These are phyloP conservation scores for Eira barbara DNA, from an alignment of 2,113 vertebrate genomes.

Conservation along the genomic window DNA sequence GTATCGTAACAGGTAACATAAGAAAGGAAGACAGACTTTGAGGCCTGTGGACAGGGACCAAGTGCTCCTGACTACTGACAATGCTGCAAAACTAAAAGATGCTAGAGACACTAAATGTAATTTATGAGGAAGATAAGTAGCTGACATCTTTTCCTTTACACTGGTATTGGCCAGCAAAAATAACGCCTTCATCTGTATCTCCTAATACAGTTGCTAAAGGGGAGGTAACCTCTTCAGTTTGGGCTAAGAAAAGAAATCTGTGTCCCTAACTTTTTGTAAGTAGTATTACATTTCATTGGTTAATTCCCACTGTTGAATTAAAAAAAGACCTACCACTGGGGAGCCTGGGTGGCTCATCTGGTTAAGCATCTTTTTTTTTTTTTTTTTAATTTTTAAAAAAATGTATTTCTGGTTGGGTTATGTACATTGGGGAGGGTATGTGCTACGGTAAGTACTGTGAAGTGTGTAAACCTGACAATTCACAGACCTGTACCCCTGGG, in stretches of 20 bases:
- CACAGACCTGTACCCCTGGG: no score
- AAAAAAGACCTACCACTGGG: background rate
- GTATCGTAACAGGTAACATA: no score
- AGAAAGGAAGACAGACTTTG: background rate
- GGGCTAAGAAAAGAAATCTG: background rate
- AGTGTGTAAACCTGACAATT: no score
- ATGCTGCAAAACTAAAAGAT: background rate
- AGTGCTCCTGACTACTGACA: background rate
- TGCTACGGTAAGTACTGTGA: no score
- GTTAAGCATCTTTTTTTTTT: background rate
- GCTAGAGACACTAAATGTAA: background rate
- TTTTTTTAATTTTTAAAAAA: no score
- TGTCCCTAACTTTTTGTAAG: background rate
- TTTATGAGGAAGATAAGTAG: background rate
- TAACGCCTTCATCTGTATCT: background rate
- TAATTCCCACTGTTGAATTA: background rate
- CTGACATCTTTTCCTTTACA: background rate
- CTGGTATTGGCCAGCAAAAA: background rate
- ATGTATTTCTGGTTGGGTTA: no score
- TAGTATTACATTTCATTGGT: background rate
- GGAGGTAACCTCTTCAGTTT: background rate
- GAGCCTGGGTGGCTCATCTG: background rate
- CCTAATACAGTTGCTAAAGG: background rate
- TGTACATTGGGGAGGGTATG: no score
- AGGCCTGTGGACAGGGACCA: background rate